A percentile compares a stretch with the other conserved stretches of the same genome.
Evolutionary conservation across 2,888 invertebrate genomes (phyloP).

Genomic region (Periphyllus acericola): DNA sequence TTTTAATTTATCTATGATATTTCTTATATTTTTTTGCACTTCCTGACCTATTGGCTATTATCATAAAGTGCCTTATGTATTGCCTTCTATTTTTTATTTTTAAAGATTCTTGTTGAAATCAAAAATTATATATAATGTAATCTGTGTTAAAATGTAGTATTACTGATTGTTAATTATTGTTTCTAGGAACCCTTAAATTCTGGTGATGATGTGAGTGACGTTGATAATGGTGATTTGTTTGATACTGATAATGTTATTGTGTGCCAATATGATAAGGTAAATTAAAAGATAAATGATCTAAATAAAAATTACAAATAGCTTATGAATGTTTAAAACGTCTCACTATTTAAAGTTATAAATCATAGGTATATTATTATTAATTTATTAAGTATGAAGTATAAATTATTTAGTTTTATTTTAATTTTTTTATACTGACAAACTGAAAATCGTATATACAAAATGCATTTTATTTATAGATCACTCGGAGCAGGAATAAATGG

Average conservation of each 20-base stretch:
- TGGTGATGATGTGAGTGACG: conserved; percentile 97
- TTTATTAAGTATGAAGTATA: neutral
- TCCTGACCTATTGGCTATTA: no score
- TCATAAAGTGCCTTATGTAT: no score
- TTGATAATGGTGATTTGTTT: conserved; percentile 92
- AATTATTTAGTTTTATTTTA: neutral
- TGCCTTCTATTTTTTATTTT: no score
- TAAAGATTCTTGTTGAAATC: no score
- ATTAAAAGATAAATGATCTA: conserved; percentile 44
- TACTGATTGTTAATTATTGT: neutral
- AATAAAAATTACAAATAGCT: neutral
- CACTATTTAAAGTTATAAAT: neutral
- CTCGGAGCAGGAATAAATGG: conserved; percentile 98
- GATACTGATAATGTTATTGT: conserved; percentile 99
- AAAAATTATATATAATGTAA: no score
- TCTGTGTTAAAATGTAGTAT: no score
- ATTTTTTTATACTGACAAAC: neutral
- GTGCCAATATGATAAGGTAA: conserved; percentile 98
- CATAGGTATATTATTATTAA: neutral
- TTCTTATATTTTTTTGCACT: no score
- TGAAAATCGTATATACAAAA: conserved; percentile 14
- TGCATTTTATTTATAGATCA: conserved; percentile 75
- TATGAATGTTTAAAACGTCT: neutral
- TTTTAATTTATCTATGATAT: no score
- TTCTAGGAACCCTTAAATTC: conserved; percentile 91